Evolutionary conservation across 2,888 invertebrate genomes (phyloP).

Genomic region (Hypercompe scribonia): DNA sequence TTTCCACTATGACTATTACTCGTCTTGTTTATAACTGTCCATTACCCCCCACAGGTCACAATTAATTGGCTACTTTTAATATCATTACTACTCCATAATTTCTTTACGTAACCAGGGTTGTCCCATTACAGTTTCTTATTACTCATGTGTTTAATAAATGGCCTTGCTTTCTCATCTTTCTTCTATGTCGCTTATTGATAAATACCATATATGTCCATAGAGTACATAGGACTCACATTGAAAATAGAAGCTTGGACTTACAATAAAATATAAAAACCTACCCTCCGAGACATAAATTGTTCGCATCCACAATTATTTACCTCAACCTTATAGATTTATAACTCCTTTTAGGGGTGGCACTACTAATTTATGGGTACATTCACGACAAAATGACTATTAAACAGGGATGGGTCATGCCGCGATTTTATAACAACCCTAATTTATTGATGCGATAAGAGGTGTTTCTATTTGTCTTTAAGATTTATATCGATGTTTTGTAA

Average conservation of each 20-base stretch:
- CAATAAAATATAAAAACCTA: slow-evolving; percentile 35
- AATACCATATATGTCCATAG: not conserved
- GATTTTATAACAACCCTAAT: slow-evolving; percentile 63
- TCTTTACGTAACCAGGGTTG: not conserved
- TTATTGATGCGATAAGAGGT: slow-evolving; percentile 56
- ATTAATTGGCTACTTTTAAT: not conserved
- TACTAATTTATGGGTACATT: slow-evolving; percentile 78
- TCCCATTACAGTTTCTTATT: not conserved
- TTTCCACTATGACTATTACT: not conserved
- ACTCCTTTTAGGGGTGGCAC: slow-evolving; percentile 66
- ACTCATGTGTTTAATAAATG: not conserved
- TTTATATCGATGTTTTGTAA: slow-evolving; percentile 30
- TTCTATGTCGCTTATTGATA: not conserved
- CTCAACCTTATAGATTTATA: slow-evolving; percentile 64
- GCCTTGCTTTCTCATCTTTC: not conserved
- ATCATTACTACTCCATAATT: not conserved
- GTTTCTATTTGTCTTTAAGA: slow-evolving; percentile 42
- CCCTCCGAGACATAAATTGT: slow-evolving; percentile 44
- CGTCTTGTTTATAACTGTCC: not conserved
- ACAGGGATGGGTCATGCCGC: slow-evolving; percentile 46
- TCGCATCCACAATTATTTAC: slow-evolving; percentile 44
- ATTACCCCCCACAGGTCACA: not conserved
- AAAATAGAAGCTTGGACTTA: too few species aligned
- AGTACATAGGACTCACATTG: not conserved
- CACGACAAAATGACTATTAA: slow-evolving; percentile 77